Base-by-base conservation (phyloP, 2,797 vertebrate genomes). In the Muraenolepis orangiensis region DNA sequence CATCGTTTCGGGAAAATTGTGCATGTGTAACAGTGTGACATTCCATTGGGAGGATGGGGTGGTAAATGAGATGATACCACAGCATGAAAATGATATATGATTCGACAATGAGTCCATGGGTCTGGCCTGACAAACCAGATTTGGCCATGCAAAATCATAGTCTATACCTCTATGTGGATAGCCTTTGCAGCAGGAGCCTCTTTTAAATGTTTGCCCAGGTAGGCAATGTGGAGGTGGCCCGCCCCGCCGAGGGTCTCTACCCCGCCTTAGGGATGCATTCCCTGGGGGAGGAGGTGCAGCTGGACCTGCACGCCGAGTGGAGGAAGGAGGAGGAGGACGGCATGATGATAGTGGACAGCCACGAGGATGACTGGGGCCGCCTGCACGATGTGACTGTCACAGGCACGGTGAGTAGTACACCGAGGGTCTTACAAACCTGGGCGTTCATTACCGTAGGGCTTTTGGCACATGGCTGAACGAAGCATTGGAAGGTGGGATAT, bases 261-360 rank as follows among this genome's bases (percentile, higher is more conserved):
- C 97, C 97, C 0, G 96, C 97, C 0, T 94, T 98, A 69, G 96
- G 97, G 34, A 97, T 98, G 96, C 96, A 97, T 81, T 98, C 97
- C 0, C 80, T 97, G 81, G 97, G 97, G 0, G 97, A 99, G 84
- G 97, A 98, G 87, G 97, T 99, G 26, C 93, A 95, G 72, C 89
- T 98, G 81, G 95, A 98, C 87, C 94, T 98, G 81, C 93, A 94
- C 0, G 96, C 96, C 0, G 96, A 97, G 79, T 95, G 96, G 93
- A 92, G 92, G 28, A 84, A 77, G 0, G 96, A 96, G 32, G 95
- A 96, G 4, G 96, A 96, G 0, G 96, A 98, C 70, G 95, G 95
- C 0, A 88, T 94, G 81, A 99, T 99, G 97, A 96, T 98, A 92
- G 97, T 99, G 80, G 97, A 99, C 90, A 98, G 96, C 85, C 94